Base-by-base conservation (phyloP, 2,888 invertebrate genomes). In the Crossocerus cetratus region DNA sequence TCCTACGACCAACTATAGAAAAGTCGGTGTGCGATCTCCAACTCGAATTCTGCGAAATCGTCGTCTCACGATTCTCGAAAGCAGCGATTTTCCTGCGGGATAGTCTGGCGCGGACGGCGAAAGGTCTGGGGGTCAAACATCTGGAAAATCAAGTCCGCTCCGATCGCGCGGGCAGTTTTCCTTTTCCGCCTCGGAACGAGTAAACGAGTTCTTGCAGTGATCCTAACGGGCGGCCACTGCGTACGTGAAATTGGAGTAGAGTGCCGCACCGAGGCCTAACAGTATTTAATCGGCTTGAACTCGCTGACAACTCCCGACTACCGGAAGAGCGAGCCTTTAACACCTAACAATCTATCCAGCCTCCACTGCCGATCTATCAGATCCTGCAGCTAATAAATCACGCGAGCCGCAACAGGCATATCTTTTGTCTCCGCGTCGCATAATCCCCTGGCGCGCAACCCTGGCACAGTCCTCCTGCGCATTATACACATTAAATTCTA, bases 201-300 rank as follows among this genome's bases (percentile, higher is more conserved):
- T 80, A 57, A 70, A 70, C 81, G 49, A 77, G 78, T 80, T 72
- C 68, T 67, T 70, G 59, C 54, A 63, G 61, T 57, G 72, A 78
- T 81, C 72, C 65, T 81, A 80, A 80, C 80, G 80, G 80, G 66
- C 44, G 74, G 65, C 60, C 69, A 57, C 72, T 61, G 56, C 75
- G 70, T 69, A 80, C 75, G 62, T 78, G 69, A 78, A 81, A 80
- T 80, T 80, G 72, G 80, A 80, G 81, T 81, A 76, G 80, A 81
- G 81, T 81, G 76, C 76, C 81, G 78, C 81, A 32, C 32, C 11
- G 32, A 32, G 11, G 32, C 32, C 32, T 32, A 32, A 32, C 32
- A 61, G 81, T 66, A 69, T 77, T 76, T 76, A 69, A 76, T 78
- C 76, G 65, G 69, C 68, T 72, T 81, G 32, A 32, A 32, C 32